Evolutionary conservation across 2,888 invertebrate genomes (phyloP).

Genomic region (Megalurothrips usitatus): DNA sequence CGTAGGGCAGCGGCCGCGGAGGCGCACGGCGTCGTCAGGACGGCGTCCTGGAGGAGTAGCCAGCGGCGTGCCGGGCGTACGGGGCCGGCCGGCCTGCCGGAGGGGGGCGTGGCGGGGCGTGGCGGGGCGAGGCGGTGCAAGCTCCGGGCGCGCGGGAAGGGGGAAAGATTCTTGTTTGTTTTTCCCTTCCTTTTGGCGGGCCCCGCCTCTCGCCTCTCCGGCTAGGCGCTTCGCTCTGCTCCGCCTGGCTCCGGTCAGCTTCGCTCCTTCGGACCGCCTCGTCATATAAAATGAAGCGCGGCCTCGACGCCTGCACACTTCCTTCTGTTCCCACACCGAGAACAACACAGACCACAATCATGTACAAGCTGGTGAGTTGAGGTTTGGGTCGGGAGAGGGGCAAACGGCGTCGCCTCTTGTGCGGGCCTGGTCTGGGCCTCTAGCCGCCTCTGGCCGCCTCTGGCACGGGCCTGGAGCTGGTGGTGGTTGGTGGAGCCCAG

Average conservation of each 20-base stretch:
- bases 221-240: too few species aligned
- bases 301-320: background rate
- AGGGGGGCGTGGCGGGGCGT: background rate
- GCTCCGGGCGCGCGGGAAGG: background rate
- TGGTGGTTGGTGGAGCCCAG: background rate
- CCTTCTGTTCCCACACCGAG: slow-evolving; percentile 1
- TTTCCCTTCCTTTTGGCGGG: background rate
- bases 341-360: slow-evolving; percentile 17
- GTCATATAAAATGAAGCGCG: slow-evolving; percentile 4
- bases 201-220: background rate
- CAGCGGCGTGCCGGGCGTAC: background rate
- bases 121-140: background rate
- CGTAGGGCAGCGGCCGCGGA: too few species aligned
- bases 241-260: too few species aligned
- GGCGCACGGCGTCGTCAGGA: too few species aligned
- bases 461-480: too few species aligned
- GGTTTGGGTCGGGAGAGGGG: too few species aligned
- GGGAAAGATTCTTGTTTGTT: background rate
- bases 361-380: background rate
- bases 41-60: too few species aligned
- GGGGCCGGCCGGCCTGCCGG: background rate
- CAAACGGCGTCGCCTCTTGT: background rate
- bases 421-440: too few species aligned
- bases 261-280: background rate
- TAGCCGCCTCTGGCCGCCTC: background rate